Conservation (phyloP, 2,888 invertebrate genomes). For the Geophilus truncorum region DNA sequence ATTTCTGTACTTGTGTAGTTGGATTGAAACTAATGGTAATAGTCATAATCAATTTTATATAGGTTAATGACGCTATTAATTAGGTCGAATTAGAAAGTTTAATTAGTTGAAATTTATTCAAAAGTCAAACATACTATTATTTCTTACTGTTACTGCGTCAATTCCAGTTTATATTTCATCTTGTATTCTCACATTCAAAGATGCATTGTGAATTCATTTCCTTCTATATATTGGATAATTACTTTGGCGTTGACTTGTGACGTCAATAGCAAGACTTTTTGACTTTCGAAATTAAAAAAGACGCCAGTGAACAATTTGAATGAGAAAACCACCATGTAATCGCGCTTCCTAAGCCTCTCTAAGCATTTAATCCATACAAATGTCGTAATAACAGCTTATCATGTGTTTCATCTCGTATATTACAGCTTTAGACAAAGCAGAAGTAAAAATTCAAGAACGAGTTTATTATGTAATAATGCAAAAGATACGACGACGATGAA, state of each 20-base stretch:
- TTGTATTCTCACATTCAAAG: neutral
- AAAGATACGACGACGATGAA: neutral
- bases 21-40: too few species aligned
- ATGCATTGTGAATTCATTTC: slow-evolving; percentile 13
- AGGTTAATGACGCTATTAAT: neutral
- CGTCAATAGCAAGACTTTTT: neutral
- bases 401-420: neutral
- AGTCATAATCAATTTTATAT: neutral
- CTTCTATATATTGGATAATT: neutral
- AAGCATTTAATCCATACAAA: neutral
- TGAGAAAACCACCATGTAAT: neutral
- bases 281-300: neutral
- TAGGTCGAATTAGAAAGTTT: neutral
- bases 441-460: neutral
- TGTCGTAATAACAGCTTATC: neutral
- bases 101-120: neutral
- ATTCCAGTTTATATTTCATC: neutral
- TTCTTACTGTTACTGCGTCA: neutral
- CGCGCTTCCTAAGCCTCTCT: neutral
- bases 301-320: neutral
- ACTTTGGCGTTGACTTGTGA: neutral
- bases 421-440: neutral
- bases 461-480: neutral
- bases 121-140: neutral
- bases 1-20: too few species aligned